Percentiles rank a stretch among this genome's conserved stretches.
Evolutionary conservation across 2,113 vertebrate species (phyloP).

Genomic region (Sander vitreus): DNA sequence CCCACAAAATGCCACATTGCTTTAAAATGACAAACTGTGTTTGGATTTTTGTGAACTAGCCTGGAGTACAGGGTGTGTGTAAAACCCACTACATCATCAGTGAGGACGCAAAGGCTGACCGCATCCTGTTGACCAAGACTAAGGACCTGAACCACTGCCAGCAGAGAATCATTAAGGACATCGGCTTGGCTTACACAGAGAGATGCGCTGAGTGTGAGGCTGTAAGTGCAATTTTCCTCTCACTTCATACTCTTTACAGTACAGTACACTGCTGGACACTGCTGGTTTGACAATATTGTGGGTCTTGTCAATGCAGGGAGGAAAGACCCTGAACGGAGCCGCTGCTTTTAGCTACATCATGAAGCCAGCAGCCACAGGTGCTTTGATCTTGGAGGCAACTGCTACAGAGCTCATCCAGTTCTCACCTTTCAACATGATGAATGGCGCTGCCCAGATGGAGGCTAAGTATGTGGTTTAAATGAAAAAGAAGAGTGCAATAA

Average conservation of each 20-base stretch:
- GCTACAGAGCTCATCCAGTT: conserved; percentile 84
- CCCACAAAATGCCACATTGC: fast-evolving
- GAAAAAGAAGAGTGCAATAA: not conserved
- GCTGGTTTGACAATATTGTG: not conserved
- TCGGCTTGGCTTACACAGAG: conserved; percentile 83
- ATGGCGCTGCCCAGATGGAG: conserved; percentile 84
- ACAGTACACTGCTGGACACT: not conserved
- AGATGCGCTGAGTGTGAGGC: conserved; percentile 69
- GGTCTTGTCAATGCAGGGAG: conserved; percentile 76
- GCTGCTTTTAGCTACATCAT: conserved; percentile 80
- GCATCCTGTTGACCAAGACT: conserved; percentile 81
- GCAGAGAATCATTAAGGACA: conserved; percentile 81
- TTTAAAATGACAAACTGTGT: not conserved
- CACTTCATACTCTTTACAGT: not conserved
- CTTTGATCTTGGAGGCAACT: conserved; percentile 82
- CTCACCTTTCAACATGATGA: conserved; percentile 83
- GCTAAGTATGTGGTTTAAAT: conserved; percentile 81
- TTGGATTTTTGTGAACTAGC: conserved; percentile 68
- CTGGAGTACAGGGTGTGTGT: conserved; percentile 88
- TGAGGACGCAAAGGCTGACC: conserved; percentile 79
- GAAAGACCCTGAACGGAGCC: conserved; percentile 80
- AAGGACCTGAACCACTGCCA: conserved; percentile 87
- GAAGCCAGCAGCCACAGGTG: conserved; percentile 75
- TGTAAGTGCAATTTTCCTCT: conserved; percentile 67
- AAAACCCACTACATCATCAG: conserved; percentile 85